phyloP scores from a whole-genome alignment of 2,113 vertebrate species.

The Anthoscopus minutus region DNA sequence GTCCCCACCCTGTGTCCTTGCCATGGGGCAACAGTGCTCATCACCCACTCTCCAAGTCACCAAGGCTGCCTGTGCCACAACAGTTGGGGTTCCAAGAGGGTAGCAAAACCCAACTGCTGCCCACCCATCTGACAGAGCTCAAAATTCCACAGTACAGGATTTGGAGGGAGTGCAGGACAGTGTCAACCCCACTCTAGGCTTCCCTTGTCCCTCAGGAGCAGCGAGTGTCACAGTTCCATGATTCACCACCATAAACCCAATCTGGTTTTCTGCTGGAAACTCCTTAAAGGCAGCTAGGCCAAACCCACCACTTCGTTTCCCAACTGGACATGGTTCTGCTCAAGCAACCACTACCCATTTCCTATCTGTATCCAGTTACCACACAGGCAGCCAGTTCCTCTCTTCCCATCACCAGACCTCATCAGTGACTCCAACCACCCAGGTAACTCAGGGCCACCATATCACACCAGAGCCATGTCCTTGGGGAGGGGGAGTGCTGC shows the following conservation, averaged over 20 bases:
- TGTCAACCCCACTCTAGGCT: fast-evolving
- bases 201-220: fast-evolving
- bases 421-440: fast-evolving
- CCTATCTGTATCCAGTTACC: background rate
- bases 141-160: background rate
- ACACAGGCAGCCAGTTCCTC: background rate
- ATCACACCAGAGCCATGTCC: fast-evolving
- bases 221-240: fast-evolving
- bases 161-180: background rate
- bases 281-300: background rate
- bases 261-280: background rate
- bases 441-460: background rate
- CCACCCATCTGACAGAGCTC: background rate
- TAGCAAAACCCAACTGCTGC: background rate
- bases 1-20: no score
- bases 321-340: fast-evolving
- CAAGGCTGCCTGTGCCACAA: fast-evolving
- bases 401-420: background rate
- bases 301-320: background rate
- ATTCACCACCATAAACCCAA: fast-evolving
- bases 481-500: fast-evolving
- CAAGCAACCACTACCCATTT: fast-evolving
- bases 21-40: fast-evolving
- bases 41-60: fast-evolving
- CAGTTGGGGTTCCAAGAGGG: fast-evolving